Evolutionary conservation across 1,140 invertebrate species (phyloP).

Genomic region (Grapholita molesta): DNA sequence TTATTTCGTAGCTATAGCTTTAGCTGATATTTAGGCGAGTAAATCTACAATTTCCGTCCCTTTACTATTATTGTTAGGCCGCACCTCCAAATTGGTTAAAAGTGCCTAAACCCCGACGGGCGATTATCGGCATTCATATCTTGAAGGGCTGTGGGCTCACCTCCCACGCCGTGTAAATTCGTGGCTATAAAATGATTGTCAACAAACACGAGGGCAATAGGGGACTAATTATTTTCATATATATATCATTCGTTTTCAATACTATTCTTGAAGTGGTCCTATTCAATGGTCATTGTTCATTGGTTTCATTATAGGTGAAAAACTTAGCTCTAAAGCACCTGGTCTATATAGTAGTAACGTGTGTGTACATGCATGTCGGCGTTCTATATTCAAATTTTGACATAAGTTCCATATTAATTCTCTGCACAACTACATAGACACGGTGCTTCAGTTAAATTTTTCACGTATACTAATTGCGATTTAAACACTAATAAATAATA

Average conservation of each 20-base stretch:
- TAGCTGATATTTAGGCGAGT: not conserved
- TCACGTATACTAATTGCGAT: no score
- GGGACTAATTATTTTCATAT: not conserved
- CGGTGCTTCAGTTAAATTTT: no score
- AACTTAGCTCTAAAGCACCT: no score
- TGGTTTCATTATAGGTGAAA: no score
- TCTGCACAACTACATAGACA: no score
- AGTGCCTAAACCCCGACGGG: conserved; percentile 5
- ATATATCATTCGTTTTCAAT: not conserved
- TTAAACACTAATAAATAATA: not conserved
- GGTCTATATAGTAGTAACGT: no score
- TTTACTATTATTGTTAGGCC: conserved; percentile 1
- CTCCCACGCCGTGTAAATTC: conserved; percentile 13
- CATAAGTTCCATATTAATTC: no score
- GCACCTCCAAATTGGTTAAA: conserved; percentile 8
- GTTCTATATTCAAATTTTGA: no score
- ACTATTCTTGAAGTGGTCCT: no score
- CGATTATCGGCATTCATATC: conserved; percentile 21
- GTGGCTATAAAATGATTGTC: conserved; percentile 14
- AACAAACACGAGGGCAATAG: not conserved
- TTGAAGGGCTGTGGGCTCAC: conserved; percentile 12
- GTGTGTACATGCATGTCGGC: no score
- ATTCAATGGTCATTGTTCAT: no score
- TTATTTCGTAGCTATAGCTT: not conserved
- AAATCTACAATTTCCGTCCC: conserved; percentile 11